A percentile compares a stretch with the other conserved stretches of the same genome.
Conservation (phyloP, 2,888 invertebrate species). For the Harpagoxenus sublaevis region DNA sequence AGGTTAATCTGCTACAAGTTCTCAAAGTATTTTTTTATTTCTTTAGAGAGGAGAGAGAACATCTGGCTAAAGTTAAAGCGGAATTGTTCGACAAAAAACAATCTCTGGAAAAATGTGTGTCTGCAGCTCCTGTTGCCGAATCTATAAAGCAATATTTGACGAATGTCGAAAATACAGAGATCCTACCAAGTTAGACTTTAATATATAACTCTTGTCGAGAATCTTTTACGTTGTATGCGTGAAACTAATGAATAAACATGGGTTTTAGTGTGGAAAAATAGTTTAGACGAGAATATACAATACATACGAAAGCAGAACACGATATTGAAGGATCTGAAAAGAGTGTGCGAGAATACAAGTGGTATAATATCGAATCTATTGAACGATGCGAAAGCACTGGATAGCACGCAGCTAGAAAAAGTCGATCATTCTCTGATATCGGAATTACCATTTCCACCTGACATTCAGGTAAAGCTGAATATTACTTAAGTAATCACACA, state of each 20-base stretch:
- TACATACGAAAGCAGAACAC: slow-evolving; percentile 65
- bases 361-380: slow-evolving; percentile 73
- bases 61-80: slow-evolving; percentile 67
- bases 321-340: slow-evolving; percentile 68
- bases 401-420: slow-evolving; percentile 73
- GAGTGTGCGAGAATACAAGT: slow-evolving; percentile 68
- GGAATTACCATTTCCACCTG: slow-evolving; percentile 74
- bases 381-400: slow-evolving; percentile 72
- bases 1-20: slow-evolving; percentile 7
- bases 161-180: slow-evolving; percentile 75
- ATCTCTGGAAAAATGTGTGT: slow-evolving; percentile 62
- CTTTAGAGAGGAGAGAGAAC: slow-evolving; percentile 71
- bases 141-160: slow-evolving; percentile 75
- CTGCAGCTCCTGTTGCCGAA: slow-evolving; percentile 74
- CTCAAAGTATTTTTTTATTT: not conserved
- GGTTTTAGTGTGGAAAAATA: slow-evolving; percentile 78
- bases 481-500: not conserved
- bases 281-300: slow-evolving; percentile 62
- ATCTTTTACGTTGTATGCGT: slow-evolving; percentile 20
- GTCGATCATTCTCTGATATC: slow-evolving; percentile 73
- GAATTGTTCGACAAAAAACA: slow-evolving; percentile 75
- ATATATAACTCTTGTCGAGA: not conserved
- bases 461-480: slow-evolving; percentile 75
- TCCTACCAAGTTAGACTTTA: slow-evolving; percentile 74
- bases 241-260: slow-evolving; percentile 42